Base-by-base conservation (phyloP, 2,113 vertebrate genomes). In the Lipotes vexillifer region DNA sequence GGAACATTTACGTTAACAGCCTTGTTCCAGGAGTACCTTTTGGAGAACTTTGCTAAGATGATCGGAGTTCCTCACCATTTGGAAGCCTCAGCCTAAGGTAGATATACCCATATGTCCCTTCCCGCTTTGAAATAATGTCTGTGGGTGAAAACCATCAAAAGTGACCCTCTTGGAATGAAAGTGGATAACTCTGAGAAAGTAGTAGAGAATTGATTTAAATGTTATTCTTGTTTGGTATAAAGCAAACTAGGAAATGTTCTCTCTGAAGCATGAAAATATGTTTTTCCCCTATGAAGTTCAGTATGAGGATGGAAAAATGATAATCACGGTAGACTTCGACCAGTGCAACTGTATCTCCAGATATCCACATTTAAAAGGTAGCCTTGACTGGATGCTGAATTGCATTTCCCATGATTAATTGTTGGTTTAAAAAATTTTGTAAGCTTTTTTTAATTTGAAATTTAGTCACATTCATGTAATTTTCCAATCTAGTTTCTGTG, bases 361-460 rank as follows among this genome's bases (percentile, higher is more conserved):
- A 97, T 96, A 97, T 13, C 89, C 97, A 91, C 94, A 96, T 97
- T 98, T 97, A 96, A 97, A 98, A 98, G 96, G 97, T 96, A 98
- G 98, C 97, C 98, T 98, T 97, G 97, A 97, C 97, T 97, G 94
- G 98, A 98, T 89, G 84, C 96, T 97, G 93, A 98, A 98, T 98
- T 96, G 96, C 96, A 97, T 97, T 98, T 98, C 97, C 97, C 98
- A 97, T 81, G 97, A 97, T 97, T 98, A 98, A 98, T 97, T 97
- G 98, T 98, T 98, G 96, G 72, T 71, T 97, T 52, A 92, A 90
- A 93, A 97, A 92, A 17, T 8, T 97, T 98, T 97, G 68, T 99
- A 98, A 97, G 96, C 97, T 96, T 98, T 98, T 98, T 97, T 97
- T 97, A 98, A 97, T 98, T 98, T 98, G 97, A 97, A 98, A 98